A percentile compares a stretch with the other conserved stretches of the same genome.
These are phyloP conservation scores for Papilio aristodemus DNA, from an alignment of 1,140 invertebrate genomes.

Conservation along the genomic window DNA sequence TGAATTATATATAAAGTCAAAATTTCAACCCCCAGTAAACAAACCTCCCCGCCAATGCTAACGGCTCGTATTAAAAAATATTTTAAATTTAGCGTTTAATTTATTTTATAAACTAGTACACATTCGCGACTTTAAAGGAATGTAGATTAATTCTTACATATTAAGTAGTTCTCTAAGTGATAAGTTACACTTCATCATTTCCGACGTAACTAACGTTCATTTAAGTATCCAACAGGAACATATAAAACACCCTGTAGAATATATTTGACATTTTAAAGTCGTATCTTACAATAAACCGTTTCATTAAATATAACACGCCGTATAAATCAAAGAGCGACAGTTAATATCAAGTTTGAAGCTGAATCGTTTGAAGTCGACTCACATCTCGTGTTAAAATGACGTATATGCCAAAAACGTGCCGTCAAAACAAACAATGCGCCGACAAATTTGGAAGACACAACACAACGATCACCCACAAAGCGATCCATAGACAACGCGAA, in stretches of 20 bases:
- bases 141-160: too few relatives aligned
- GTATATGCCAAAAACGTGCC: constrained; percentile 31
- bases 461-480: constrained; percentile 34
- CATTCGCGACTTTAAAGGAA: too few relatives aligned
- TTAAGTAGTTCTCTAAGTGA: too few relatives aligned
- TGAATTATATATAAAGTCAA: constrained; percentile 67
- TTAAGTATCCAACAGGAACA: too few relatives aligned
- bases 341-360: constrained; percentile 6
- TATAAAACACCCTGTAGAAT: too few relatives aligned
- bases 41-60: constrained; percentile 33
- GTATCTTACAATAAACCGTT: too few relatives aligned
- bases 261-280: too few relatives aligned
- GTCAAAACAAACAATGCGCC: constrained; percentile 36
- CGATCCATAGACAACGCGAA: constrained; percentile 45
- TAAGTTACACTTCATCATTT: too few relatives aligned
- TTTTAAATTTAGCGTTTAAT: constrained; percentile 24
- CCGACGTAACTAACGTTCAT: too few relatives aligned
- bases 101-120: constrained; percentile 28
- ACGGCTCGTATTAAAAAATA: constrained; percentile 29
- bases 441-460: constrained; percentile 20
- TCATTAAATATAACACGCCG: constrained; percentile 17
- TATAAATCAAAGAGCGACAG: constrained; percentile 33
- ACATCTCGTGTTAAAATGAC: not conserved
- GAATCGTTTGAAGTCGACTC: not conserved
- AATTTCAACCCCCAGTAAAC: constrained; percentile 54